These are phyloP conservation scores for Onthophagus taurus DNA, from an alignment of 1,140 invertebrate species.

Conservation along the genomic window DNA sequence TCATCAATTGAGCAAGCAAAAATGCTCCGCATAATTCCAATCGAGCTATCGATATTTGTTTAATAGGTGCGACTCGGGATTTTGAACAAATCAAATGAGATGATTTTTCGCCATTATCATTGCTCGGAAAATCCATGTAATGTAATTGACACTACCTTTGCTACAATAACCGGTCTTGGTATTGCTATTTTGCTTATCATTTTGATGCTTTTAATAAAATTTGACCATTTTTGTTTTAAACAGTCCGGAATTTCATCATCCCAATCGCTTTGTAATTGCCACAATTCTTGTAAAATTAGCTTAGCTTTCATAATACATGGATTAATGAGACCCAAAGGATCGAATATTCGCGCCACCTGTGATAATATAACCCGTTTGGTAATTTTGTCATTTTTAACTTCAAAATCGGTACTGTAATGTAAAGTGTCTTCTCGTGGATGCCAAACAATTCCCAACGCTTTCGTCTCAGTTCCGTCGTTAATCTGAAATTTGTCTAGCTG, in stretches of 20 bases:
- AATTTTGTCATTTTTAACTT: neutral
- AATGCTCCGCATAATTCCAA: too few relatives aligned
- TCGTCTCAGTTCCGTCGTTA: slow-evolving; percentile 11
- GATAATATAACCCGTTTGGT: slow-evolving; percentile 12
- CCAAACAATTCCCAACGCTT: slow-evolving; percentile 15
- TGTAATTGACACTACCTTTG: slow-evolving; percentile 17
- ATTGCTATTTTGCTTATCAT: slow-evolving; percentile 22
- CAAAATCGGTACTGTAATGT: neutral
- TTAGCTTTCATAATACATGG: slow-evolving; percentile 9
- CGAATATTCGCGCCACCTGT: slow-evolving; percentile 11
- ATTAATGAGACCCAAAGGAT: slow-evolving; percentile 12
- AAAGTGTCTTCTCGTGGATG: neutral
- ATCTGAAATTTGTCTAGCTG: slow-evolving; percentile 15
- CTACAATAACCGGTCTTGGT: slow-evolving; percentile 17
- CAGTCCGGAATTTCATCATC: slow-evolving; percentile 5
- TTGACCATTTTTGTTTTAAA: slow-evolving; percentile 21
- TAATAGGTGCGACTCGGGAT: too few relatives aligned
- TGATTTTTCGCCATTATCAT: too few relatives aligned
- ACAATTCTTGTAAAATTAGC: slow-evolving; percentile 11
- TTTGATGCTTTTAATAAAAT: slow-evolving; percentile 19
- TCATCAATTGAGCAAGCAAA: too few relatives aligned
- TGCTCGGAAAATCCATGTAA: slow-evolving; percentile 32
- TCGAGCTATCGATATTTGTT: too few relatives aligned
- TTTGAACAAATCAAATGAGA: too few relatives aligned
- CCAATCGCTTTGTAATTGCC: slow-evolving; percentile 10